Percentiles rank a stretch among this genome's conserved stretches.
Conservation (phyloP, 2,113 vertebrate species). For the Trogon surrucura region DNA sequence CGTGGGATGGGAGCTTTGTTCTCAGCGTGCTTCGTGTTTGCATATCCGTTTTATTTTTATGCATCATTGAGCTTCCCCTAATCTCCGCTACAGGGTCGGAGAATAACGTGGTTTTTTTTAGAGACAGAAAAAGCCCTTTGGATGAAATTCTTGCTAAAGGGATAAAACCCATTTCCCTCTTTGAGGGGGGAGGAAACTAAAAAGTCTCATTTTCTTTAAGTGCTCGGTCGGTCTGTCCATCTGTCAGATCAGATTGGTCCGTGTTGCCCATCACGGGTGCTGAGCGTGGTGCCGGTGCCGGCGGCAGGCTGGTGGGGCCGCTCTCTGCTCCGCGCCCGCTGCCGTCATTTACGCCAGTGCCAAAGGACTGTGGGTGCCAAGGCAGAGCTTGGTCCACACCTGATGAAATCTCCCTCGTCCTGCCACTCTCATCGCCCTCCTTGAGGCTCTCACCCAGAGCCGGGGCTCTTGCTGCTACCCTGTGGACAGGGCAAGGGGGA, state of each 20-base stretch:
- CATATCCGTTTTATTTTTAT: conserved; percentile 1
- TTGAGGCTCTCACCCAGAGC: rapidly evolving
- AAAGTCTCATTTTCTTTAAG: neutral
- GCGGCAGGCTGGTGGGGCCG: rapidly evolving
- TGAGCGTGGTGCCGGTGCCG: neutral
- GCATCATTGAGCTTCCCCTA: neutral
- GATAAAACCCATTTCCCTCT: conserved; percentile 25
- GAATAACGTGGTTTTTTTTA: neutral
- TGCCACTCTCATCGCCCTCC: neutral
- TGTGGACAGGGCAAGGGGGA: neutral
- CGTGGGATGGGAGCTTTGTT: neutral
- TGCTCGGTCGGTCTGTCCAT: neutral
- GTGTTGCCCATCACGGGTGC: rapidly evolving
- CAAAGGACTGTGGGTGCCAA: neutral
- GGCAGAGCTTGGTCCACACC: neutral
- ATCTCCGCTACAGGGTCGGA: conserved; percentile 15
- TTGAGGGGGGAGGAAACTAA: neutral
- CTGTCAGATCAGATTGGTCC: neutral
- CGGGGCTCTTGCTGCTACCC: rapidly evolving
- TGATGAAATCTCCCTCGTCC: neutral
- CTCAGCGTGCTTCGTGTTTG: neutral
- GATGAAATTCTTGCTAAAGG: neutral
- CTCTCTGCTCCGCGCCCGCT: neutral
- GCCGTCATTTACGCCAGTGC: neutral
- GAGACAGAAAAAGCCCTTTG: neutral